Conservation (phyloP, 2,888 invertebrate genomes). For the Orthonevra nobilis region DNA sequence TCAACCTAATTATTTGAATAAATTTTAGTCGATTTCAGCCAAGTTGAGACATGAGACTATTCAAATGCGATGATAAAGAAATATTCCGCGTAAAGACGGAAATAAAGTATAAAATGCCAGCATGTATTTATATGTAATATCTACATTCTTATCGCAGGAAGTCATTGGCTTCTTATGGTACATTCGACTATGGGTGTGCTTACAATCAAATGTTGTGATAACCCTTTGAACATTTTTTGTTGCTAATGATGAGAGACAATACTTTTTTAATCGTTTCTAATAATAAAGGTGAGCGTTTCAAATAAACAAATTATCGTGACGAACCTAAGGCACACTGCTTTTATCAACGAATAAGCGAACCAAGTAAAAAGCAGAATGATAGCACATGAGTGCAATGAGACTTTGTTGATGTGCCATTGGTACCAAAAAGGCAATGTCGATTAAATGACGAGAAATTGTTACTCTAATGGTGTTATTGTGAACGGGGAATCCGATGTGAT, state of each 20-base stretch:
- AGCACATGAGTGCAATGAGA: constrained; percentile 19
- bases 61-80: constrained; percentile 24
- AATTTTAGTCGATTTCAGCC: constrained; percentile 33
- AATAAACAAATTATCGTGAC: too few relatives aligned
- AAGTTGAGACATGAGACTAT: too few relatives aligned
- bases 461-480: constrained; percentile 31
- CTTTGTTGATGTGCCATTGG: constrained; percentile 2
- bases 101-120: neutral
- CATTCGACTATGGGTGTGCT: too few relatives aligned
- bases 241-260: too few relatives aligned
- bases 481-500: constrained; percentile 64
- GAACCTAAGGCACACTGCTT: too few relatives aligned
- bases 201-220: too few relatives aligned
- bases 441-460: constrained; percentile 27
- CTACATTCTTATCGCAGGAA: constrained; percentile 48
- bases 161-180: constrained; percentile 31
- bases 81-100: constrained; percentile 4
- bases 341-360: too few relatives aligned
- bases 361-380: too few relatives aligned
- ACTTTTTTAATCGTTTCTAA: too few relatives aligned
- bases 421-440: constrained; percentile 1
- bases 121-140: neutral
- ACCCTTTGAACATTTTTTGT: too few relatives aligned
- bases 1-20: constrained; percentile 5
- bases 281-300: too few relatives aligned